Conservation (phyloP, 2,797 vertebrate genomes). For the Cercopithecus diana region DNA sequence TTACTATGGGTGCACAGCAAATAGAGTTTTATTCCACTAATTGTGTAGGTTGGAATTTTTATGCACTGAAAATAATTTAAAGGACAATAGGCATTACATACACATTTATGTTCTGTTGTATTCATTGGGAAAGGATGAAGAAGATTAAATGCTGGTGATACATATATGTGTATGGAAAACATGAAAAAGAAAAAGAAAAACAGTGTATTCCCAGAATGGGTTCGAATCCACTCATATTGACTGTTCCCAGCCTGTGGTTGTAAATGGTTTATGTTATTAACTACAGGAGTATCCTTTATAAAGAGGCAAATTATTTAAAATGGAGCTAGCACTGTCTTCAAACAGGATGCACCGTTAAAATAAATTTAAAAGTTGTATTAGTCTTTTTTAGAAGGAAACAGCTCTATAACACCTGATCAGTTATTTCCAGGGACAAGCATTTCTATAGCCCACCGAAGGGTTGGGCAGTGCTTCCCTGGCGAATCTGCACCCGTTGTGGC, state of each 20-base stretch:
- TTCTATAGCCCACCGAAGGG: constrained; percentile 31
- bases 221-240: constrained; percentile 66
- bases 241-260: constrained; percentile 12
- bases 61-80: constrained; percentile 57
- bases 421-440: constrained; percentile 19
- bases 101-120: constrained; percentile 35
- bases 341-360: constrained; percentile 64
- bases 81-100: constrained; percentile 43
- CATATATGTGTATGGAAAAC: neutral
- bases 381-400: constrained; percentile 55
- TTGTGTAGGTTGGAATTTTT: constrained; percentile 47
- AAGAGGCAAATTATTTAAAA: constrained; percentile 60
- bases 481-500: neutral
- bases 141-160: neutral
- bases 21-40: constrained; percentile 63
- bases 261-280: constrained; percentile 40
- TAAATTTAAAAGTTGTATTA: constrained; percentile 42
- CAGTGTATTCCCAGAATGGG: constrained; percentile 36
- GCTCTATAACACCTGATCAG: constrained; percentile 64
- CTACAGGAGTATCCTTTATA: constrained; percentile 50
- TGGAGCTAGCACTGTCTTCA: constrained; percentile 58
- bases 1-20: constrained; percentile 14
- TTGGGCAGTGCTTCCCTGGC: neutral
- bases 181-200: neutral
- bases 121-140: constrained; percentile 23